phyloP scores from a whole-genome alignment of 2,888 invertebrate genomes.

The Drosophila diplacantha region DNA sequence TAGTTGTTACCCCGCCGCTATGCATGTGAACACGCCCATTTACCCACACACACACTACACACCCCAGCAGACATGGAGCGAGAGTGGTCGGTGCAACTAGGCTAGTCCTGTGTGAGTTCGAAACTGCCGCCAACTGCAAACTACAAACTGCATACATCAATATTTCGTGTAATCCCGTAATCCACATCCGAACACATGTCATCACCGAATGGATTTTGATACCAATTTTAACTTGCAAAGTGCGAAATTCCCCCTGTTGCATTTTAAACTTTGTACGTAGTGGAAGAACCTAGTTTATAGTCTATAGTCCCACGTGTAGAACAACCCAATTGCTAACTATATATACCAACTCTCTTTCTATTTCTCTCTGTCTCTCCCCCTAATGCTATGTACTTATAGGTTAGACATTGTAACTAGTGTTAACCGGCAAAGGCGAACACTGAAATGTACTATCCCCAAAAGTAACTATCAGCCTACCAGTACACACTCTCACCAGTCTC shows the following conservation, averaged over 20 bases:
- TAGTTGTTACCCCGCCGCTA: constrained; percentile 58
- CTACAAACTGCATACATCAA: constrained; percentile 20
- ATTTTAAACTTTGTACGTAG: constrained; percentile 60
- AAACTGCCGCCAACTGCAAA: constrained; percentile 48
- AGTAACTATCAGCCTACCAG: constrained; percentile 38
- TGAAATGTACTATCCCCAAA: constrained; percentile 45
- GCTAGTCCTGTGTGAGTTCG: constrained; percentile 24
- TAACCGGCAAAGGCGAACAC: constrained; percentile 32
- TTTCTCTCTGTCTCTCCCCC: constrained; percentile 64
- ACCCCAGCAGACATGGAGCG: constrained; percentile 16
- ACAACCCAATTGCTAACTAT: constrained; percentile 60
- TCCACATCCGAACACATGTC: constrained; percentile 22
- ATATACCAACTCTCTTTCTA: constrained; percentile 58
- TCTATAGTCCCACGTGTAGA: constrained; percentile 46
- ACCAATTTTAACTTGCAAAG: constrained; percentile 55
- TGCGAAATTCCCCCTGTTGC: constrained; percentile 38
- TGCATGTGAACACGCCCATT: constrained; percentile 48
- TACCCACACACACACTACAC: constrained; percentile 9
- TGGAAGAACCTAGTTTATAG: constrained; percentile 47
- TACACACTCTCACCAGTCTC: constrained; percentile 26
- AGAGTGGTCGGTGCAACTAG: constrained; percentile 36
- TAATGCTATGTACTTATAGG: constrained; percentile 70
- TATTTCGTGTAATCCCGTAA: constrained; percentile 12
- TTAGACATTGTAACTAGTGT: constrained; percentile 71
- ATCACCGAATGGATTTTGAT: constrained; percentile 54